Conservation (phyloP, 2,888 invertebrate genomes). For the Rotaria sp. region DNA sequence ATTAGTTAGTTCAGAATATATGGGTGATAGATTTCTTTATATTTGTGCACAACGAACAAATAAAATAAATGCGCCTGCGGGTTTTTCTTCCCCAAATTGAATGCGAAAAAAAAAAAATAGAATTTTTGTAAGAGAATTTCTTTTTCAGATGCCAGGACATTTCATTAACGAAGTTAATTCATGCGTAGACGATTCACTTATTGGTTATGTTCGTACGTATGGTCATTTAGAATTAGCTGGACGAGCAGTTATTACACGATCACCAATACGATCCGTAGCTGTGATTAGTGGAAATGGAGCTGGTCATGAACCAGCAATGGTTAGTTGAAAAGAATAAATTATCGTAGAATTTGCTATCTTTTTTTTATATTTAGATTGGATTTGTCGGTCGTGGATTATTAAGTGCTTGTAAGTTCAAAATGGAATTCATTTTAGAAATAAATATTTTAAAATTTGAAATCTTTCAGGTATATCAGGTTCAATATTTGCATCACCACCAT, state of each 20-base stretch:
- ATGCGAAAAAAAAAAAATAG: not conserved
- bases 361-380: not conserved
- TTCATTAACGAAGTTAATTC: not conserved
- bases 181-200: conserved; percentile 14
- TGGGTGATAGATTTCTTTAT: conserved; percentile 34
- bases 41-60: conserved; percentile 29
- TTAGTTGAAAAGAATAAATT: conserved; percentile 59
- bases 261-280: conserved; percentile 47
- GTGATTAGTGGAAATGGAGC: conserved; percentile 72
- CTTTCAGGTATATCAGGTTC: conserved; percentile 57
- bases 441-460: too few species aligned
- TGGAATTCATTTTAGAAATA: too few species aligned
- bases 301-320: conserved; percentile 68
- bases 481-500: conserved; percentile 71
- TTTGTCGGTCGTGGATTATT: conserved; percentile 11
- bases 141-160: conserved; percentile 27
- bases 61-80: conserved; percentile 27
- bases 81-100: conserved; percentile 10
- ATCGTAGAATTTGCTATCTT: too few species aligned
- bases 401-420: not conserved
- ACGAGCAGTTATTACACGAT: not conserved
- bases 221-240: conserved; percentile 23
- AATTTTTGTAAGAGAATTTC: too few species aligned
- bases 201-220: conserved; percentile 5
- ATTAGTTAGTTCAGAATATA: conserved; percentile 33